Base-by-base conservation (phyloP, 2,888 invertebrate genomes). In the Listrodromus nycthemerus region DNA sequence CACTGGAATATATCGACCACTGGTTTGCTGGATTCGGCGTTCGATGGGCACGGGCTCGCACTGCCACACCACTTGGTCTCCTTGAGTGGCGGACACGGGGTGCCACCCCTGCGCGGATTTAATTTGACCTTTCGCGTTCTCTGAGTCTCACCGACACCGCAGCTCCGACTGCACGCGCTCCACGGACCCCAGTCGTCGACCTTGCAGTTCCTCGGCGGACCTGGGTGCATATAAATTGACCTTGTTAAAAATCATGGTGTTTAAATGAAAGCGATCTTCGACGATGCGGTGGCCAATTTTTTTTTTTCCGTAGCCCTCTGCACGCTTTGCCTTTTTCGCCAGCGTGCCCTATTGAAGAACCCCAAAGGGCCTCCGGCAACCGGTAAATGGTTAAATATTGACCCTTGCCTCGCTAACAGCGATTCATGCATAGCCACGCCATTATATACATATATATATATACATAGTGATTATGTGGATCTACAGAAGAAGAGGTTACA, bases 51-150 rank as follows among this genome's bases (percentile, higher is more conserved):
- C 83, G 96, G 95, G 87, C 95, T 94, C 85, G 95, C 95, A 86
- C 97, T 96, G 81, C 98, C 97, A 92, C 98, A 98, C 98, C 98
- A 98, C 91, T 97, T 96, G 21, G 97, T 97, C 91, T 98, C 97
- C 86, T 96, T 95, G 77, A 98, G 95, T 13, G 97, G 96, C 6
- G 97, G 97, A 94, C 98, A 98, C 6, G 96, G 95, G 37, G 95
- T 94, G 10, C 98, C 98, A 16, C 97, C 97, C 16, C 97, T 95
- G 83, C 97, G 95, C 77, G 97, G 96, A 88, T 97, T 96, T 89
- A 96, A 96, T 87, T 96, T 94, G 78, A 98, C 96, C 88, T 96
- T 95, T 85, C 98, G 95, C 88, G 96, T 96, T 89, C 98, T 96
- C 93, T 96, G 95, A 93, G 97, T 97, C 91, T 97, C 97, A 30